Percentiles rank a stretch among this genome's conserved stretches.
phyloP scores from a whole-genome alignment of 2,888 invertebrate species.

The Hyposoter didymator region DNA sequence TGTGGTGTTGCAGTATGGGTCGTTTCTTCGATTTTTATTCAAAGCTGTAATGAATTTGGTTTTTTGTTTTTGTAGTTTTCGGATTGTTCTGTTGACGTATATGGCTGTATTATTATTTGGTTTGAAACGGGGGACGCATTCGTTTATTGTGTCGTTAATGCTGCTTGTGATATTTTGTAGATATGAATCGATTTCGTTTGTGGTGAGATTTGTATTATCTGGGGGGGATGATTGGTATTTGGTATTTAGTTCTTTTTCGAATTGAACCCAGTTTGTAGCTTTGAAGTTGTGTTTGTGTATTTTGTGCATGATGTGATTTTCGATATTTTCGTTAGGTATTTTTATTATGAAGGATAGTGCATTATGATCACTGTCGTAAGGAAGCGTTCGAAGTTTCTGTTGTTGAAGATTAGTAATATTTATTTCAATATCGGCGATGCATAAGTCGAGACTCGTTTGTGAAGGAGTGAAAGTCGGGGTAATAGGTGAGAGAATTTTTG shows the following conservation, averaged over 20 bases:
- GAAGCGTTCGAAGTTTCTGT: not conserved
- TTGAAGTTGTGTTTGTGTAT: constrained; percentile 29
- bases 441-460: constrained; percentile 25
- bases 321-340: not conserved
- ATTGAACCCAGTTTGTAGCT: constrained; percentile 28
- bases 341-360: not conserved
- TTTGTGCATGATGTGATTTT: not conserved
- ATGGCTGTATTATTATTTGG: not conserved
- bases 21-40: not conserved
- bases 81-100: constrained; percentile 25
- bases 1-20: not conserved
- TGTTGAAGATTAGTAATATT: not conserved
- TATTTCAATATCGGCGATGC: constrained; percentile 37
- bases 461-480: too few relatives aligned
- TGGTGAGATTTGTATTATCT: constrained; percentile 14
- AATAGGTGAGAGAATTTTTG: too few relatives aligned
- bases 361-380: constrained; percentile 56
- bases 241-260: not conserved
- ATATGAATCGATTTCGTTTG: constrained; percentile 6
- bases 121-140: not conserved
- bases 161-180: not conserved
- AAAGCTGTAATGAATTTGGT: constrained; percentile 9
- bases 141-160: not conserved
- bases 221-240: not conserved
- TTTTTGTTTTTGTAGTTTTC: constrained; percentile 45